Conservation (phyloP, 2,113 vertebrate genomes). For the Thalassoma bifasciatum region DNA sequence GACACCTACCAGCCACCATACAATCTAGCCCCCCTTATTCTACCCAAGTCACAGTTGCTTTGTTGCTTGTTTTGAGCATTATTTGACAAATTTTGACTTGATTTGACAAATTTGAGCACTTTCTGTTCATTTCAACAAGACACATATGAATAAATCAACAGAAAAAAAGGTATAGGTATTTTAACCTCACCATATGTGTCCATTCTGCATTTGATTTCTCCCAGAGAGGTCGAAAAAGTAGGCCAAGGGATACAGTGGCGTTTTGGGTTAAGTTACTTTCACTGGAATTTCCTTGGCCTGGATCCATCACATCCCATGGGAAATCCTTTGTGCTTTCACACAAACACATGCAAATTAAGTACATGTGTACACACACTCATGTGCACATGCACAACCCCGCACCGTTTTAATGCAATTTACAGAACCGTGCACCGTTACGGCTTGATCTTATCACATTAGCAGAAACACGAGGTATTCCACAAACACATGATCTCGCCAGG, state of each 20-base stretch:
- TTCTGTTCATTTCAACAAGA: not conserved
- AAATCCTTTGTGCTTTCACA: conserved; percentile 60
- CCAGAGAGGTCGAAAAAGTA: conserved; percentile 32
- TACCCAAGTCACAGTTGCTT: too few relatives aligned
- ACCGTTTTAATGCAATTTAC: conserved; percentile 62
- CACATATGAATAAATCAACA: not conserved
- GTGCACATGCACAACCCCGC: conserved; percentile 18
- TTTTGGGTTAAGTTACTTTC: conserved; percentile 68
- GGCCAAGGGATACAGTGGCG: conserved; percentile 36
- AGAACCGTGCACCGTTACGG: conserved; percentile 47
- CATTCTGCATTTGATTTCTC: conserved; percentile 11
- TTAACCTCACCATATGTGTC: not conserved
- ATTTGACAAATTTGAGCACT: not conserved
- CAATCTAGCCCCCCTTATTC: not conserved
- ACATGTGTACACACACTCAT: conserved; percentile 36
- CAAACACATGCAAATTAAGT: conserved; percentile 57
- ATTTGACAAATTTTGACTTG: not conserved
- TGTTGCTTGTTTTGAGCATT: not conserved
- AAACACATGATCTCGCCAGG: conserved; percentile 47
- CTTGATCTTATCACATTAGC: conserved; percentile 69
- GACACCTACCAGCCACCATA: too few relatives aligned
- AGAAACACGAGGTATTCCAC: conserved; percentile 50
- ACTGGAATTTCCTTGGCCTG: conserved; percentile 71
- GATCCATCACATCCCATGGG: conserved; percentile 59
- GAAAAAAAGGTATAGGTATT: not conserved